Conservation (phyloP, 2,888 invertebrate genomes). For the Euproctis similis region DNA sequence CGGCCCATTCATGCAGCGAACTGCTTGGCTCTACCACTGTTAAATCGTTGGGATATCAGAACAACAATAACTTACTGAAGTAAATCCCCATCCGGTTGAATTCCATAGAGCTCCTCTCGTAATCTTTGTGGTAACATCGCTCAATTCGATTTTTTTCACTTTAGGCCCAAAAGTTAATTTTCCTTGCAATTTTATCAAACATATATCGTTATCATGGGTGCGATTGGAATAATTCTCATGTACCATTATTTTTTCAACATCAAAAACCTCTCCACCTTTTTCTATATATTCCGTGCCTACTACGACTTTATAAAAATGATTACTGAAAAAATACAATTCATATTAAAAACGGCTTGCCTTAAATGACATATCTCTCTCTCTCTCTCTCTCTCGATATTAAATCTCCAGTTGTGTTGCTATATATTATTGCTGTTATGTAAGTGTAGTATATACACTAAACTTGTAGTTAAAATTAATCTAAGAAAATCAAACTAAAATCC, state of each 20-base stretch:
- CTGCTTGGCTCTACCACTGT: no score
- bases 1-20: no score
- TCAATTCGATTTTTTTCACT: constrained; percentile 15
- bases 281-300: constrained; percentile 26
- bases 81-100: constrained; percentile 28
- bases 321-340: constrained; percentile 25
- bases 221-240: constrained; percentile 21
- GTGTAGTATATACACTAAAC: no score
- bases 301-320: constrained; percentile 21
- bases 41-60: no score
- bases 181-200: constrained; percentile 18
- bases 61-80: constrained; percentile 16
- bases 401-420: no score
- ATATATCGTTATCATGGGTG: constrained; percentile 23
- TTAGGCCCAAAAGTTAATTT: constrained; percentile 20
- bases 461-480: no score
- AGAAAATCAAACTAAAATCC: no score
- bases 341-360: no score
- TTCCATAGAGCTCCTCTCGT: constrained; percentile 13
- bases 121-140: constrained; percentile 8
- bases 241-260: constrained; percentile 26
- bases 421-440: no score
- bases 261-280: constrained; percentile 22
- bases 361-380: no score
- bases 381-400: no score